Evolutionary conservation across 1,140 invertebrate species (phyloP).

Genomic region (Campoletis sonorensis): DNA sequence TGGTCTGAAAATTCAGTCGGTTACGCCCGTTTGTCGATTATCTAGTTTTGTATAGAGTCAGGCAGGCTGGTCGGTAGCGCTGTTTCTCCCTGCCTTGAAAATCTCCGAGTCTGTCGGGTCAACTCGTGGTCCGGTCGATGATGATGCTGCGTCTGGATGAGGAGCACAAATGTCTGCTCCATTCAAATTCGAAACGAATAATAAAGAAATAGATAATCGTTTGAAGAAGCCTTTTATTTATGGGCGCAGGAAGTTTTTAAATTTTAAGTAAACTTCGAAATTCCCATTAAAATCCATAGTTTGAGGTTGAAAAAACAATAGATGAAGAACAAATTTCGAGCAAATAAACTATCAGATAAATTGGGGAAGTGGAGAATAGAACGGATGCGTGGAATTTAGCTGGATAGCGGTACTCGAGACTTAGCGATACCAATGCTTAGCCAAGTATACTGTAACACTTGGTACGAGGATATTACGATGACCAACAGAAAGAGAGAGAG

Average conservation of each 20-base stretch:
- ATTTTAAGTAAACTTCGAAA: background rate
- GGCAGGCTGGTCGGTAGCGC: background rate
- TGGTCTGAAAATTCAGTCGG: background rate
- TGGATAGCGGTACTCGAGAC: background rate
- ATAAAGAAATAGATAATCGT: too few species aligned
- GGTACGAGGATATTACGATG: slow-evolving; percentile 2
- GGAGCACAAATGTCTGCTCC: background rate
- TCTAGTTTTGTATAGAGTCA: background rate
- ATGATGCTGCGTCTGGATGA: background rate
- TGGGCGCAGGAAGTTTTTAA: background rate
- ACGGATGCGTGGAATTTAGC: background rate
- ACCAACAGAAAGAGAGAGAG: slow-evolving; percentile 52
- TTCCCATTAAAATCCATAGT: background rate
- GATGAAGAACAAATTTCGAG: background rate
- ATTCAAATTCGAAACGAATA: background rate
- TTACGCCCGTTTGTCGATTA: background rate
- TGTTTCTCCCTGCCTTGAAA: slow-evolving; percentile 4
- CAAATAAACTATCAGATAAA: background rate
- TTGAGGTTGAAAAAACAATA: background rate
- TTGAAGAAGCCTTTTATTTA: background rate
- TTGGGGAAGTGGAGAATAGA: background rate
- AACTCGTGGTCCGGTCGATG: background rate
- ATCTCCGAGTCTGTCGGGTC: background rate
- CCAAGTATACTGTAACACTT: background rate
- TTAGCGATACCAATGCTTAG: background rate